A percentile compares a stretch with the other conserved stretches of the same genome.
These are phyloP conservation scores for Heterotis niloticus DNA, from an alignment of 2,113 vertebrate species.

Conservation along the genomic window DNA sequence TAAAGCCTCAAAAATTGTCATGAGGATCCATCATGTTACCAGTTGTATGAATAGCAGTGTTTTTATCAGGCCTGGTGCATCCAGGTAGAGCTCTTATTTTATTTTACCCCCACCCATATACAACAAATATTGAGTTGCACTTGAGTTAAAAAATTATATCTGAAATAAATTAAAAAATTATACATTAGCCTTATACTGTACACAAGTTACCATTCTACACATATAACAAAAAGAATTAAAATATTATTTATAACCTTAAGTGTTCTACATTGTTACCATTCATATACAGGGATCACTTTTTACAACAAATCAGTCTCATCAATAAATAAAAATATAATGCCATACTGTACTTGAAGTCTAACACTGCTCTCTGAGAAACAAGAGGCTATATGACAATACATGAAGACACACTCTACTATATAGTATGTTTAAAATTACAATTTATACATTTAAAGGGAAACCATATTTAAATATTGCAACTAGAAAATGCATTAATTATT, in stretches of 20 bases:
- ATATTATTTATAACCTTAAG: conserved; percentile 64
- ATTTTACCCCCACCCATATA: conserved; percentile 55
- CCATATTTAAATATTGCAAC: conserved; percentile 49
- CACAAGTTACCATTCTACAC: conserved; percentile 74
- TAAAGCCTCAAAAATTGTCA: conserved; percentile 34
- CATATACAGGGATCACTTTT: conserved; percentile 67
- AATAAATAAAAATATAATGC: conserved; percentile 78
- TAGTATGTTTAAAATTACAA: conserved; percentile 65
- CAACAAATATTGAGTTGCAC: conserved; percentile 64
- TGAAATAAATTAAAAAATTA: conserved; percentile 72
- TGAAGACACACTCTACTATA: conserved; percentile 70
- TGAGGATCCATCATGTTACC: conserved; percentile 41
- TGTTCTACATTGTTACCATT: conserved; percentile 63
- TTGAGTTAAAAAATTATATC: conserved; percentile 73
- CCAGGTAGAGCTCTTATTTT: conserved; percentile 61
- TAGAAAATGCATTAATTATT: conserved; percentile 53
- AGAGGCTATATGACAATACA: conserved; percentile 68
- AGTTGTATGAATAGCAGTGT: conserved; percentile 62
- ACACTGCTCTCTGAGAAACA: conserved; percentile 62
- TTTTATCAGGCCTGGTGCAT: conserved; percentile 65
- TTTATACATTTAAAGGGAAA: conserved; percentile 62
- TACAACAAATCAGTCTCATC: conserved; percentile 67
- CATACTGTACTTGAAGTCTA: conserved; percentile 67
- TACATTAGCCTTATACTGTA: conserved; percentile 69
- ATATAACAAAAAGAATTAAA: conserved; percentile 65